phyloP scores from a whole-genome alignment of 2,113 vertebrate genomes.

The Monopterus albus region DNA sequence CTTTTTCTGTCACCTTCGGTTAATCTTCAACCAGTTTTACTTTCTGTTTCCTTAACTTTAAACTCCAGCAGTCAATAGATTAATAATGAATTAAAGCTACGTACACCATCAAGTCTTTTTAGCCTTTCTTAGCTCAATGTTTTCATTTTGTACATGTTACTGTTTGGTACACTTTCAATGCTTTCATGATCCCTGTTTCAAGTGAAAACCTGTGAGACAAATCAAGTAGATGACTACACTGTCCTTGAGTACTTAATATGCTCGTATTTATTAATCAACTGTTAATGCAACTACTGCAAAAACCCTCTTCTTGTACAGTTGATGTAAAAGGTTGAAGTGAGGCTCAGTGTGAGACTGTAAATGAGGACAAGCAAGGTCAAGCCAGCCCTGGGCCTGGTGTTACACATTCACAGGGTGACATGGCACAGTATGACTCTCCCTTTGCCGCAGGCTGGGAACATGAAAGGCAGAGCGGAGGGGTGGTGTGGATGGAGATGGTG shows the following conservation, averaged over 20 bases:
- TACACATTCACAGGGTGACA: conserved; percentile 80
- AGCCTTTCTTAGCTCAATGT: too few species aligned
- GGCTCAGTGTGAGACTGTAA: conserved; percentile 69
- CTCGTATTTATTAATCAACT: conserved; percentile 55
- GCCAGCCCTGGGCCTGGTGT: conserved; percentile 64
- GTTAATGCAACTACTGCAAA: conserved; percentile 49
- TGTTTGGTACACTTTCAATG: too few species aligned
- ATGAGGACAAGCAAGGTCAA: conserved; percentile 74
- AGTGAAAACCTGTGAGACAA: background rate
- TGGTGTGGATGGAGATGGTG: conserved; percentile 19
- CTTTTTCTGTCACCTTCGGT: background rate
- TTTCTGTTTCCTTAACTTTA: background rate
- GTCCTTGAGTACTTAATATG: conserved; percentile 52
- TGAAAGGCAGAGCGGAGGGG: conserved; percentile 40
- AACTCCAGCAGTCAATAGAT: background rate
- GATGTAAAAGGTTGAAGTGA: conserved; percentile 66
- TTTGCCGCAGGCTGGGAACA: conserved; percentile 68
- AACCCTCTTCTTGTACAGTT: conserved; percentile 47
- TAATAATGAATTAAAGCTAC: too few species aligned
- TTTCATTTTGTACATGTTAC: too few species aligned
- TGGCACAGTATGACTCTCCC: conserved; percentile 75
- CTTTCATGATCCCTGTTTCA: too few species aligned
- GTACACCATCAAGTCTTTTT: too few species aligned
- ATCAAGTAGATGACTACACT: conserved; percentile 14
- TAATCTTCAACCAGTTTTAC: background rate